Percentiles rank a stretch among this genome's conserved stretches.
Conservation (phyloP, 2,797 vertebrate species). For the Acropternis orthonyx region DNA sequence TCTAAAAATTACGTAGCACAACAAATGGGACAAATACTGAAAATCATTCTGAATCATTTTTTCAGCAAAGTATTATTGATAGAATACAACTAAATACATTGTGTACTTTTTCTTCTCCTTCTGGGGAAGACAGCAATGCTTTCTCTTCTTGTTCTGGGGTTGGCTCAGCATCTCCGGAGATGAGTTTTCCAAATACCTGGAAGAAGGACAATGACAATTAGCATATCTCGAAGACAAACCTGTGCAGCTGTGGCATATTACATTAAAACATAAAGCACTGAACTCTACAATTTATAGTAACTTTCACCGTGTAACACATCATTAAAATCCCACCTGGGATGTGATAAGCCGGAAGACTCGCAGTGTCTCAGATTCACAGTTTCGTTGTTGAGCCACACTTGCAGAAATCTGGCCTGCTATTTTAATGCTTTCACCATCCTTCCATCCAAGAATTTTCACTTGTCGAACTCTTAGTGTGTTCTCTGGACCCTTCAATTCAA, state of each 20-base stretch:
- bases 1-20: not conserved
- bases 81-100: slow-evolving; percentile 81
- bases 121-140: slow-evolving; percentile 93
- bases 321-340: slow-evolving; percentile 85
- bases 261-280: not conserved
- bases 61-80: slow-evolving; percentile 64
- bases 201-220: not conserved
- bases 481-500: slow-evolving; percentile 97
- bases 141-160: slow-evolving; percentile 99
- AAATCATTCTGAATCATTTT: not conserved
- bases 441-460: slow-evolving; percentile 98
- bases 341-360: slow-evolving; percentile 97
- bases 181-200: slow-evolving; percentile 98
- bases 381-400: slow-evolving; percentile 95
- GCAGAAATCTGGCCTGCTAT: slow-evolving; percentile 96
- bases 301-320: not conserved
- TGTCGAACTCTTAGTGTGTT: slow-evolving; percentile 97
- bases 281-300: not conserved
- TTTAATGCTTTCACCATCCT: slow-evolving; percentile 96
- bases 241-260: not conserved
- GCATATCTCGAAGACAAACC: not conserved
- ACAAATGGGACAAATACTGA: not conserved
- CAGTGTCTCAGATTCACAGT: slow-evolving; percentile 96
- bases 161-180: slow-evolving; percentile 96
- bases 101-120: slow-evolving; percentile 99